Percentiles rank a stretch among this genome's conserved stretches.
These are phyloP conservation scores for Alectoris magna DNA, from an alignment of 2,797 vertebrate genomes.

Conservation along the genomic window DNA sequence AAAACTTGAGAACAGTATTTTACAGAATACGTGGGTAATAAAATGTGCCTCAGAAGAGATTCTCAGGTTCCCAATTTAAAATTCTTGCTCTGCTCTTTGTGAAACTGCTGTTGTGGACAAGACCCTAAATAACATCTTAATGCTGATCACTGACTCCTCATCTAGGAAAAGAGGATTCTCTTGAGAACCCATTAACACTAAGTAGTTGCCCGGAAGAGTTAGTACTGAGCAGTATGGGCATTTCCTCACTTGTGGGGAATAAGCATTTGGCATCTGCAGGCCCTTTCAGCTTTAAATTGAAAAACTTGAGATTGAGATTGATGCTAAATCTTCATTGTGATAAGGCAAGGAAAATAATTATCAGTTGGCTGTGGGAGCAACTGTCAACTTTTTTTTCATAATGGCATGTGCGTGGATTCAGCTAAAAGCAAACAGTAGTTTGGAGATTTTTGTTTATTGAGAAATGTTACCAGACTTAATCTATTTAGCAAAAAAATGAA, in stretches of 20 bases:
- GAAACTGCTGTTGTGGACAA: neutral
- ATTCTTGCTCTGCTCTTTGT: neutral
- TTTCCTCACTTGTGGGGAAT: neutral
- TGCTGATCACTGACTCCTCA: conserved; percentile 1
- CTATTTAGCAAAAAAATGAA: neutral
- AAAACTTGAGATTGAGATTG: neutral
- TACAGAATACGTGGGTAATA: conserved; percentile 27
- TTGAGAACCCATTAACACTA: neutral
- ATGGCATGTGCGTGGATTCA: neutral
- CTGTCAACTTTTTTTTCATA: neutral
- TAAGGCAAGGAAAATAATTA: conserved; percentile 15
- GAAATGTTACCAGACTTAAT: neutral
- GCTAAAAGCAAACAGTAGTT: neutral
- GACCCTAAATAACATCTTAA: conserved; percentile 33
- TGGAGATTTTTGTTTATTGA: conserved; percentile 10
- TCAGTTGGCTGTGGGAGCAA: neutral
- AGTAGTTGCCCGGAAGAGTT: neutral
- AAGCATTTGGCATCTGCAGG: neutral
- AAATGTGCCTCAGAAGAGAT: conserved; percentile 20
- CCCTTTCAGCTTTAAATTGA: neutral
- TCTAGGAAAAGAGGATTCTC: conserved; percentile 32
- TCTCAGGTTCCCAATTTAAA: conserved; percentile 11
- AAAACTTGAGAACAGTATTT: conserved; percentile 25
- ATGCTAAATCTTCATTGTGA: neutral
- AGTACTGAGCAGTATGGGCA: neutral